Evolutionary conservation across 2,888 invertebrate genomes (phyloP).

Genomic region (Argynnis bischoffii): DNA sequence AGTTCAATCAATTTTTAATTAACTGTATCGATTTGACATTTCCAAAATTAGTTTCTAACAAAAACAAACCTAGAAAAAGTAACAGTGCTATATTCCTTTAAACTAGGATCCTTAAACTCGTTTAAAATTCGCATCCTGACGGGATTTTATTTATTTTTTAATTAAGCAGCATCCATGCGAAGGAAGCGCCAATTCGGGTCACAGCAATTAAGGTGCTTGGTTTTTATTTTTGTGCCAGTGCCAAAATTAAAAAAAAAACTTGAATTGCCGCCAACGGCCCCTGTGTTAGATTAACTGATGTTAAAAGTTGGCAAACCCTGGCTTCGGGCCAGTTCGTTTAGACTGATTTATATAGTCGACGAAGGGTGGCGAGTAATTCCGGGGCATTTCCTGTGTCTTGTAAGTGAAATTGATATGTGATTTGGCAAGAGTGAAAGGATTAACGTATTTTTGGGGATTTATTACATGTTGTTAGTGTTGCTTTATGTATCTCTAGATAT

Average conservation of each 20-base stretch:
- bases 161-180: slow-evolving; percentile 54
- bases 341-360: slow-evolving; percentile 28
- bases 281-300: slow-evolving; percentile 73
- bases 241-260: slow-evolving; percentile 69
- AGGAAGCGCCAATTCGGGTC: slow-evolving; percentile 62
- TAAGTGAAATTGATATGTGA: slow-evolving; percentile 25
- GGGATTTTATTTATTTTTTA: slow-evolving; percentile 50
- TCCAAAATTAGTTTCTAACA: background rate
- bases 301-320: slow-evolving; percentile 52
- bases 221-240: slow-evolving; percentile 66
- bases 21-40: background rate
- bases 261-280: slow-evolving; percentile 64
- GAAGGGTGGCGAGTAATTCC: slow-evolving; percentile 27
- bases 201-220: slow-evolving; percentile 68
- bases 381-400: slow-evolving; percentile 25
- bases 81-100: background rate
- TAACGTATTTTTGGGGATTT: background rate
- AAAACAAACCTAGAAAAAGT: background rate
- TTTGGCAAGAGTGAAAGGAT: background rate
- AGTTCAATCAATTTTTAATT: background rate
- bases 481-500: too few species aligned
- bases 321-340: slow-evolving; percentile 26
- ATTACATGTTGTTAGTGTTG: too few species aligned
- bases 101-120: slow-evolving; percentile 15
- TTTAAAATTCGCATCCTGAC: slow-evolving; percentile 33